Conservation (phyloP, 2,113 vertebrate species). For the Nanorana parkeri region DNA sequence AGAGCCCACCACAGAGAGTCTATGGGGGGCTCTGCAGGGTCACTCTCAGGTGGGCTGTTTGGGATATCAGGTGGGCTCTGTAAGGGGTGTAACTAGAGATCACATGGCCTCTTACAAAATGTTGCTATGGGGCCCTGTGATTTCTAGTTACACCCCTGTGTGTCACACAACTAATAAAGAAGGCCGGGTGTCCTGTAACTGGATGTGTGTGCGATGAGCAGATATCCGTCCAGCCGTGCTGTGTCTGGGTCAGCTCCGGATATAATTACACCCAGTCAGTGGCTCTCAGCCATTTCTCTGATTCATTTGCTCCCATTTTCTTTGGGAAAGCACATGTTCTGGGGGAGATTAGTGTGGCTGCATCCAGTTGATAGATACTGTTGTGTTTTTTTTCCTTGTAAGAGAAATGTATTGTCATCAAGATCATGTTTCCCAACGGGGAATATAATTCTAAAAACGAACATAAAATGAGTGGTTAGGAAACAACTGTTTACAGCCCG, state of each 20-base stretch:
- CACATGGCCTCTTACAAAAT: too few species aligned
- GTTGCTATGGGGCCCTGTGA: too few species aligned
- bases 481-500: conserved; percentile 15
- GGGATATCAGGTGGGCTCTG: too few species aligned
- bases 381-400: conserved; percentile 13
- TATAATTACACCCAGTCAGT: conserved; percentile 39
- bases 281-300: conserved; percentile 24
- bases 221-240: not conserved
- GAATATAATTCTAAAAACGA: conserved; percentile 14
- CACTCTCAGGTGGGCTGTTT: too few species aligned
- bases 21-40: too few species aligned
- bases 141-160: too few species aligned
- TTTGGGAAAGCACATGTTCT: conserved; percentile 28
- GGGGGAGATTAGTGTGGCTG: conserved; percentile 21
- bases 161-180: conserved; percentile 3
- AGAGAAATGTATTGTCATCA: conserved; percentile 1
- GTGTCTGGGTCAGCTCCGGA: not conserved
- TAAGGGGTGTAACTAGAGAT: too few species aligned
- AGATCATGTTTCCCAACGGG: not conserved
- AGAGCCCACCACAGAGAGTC: too few species aligned
- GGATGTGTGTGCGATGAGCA: not conserved
- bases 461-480: not conserved
- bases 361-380: not conserved
- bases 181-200: not conserved
- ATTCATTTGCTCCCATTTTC: not conserved